phyloP scores from a whole-genome alignment of 1,140 invertebrate genomes.

The Caenorhabditis remanei region DNA sequence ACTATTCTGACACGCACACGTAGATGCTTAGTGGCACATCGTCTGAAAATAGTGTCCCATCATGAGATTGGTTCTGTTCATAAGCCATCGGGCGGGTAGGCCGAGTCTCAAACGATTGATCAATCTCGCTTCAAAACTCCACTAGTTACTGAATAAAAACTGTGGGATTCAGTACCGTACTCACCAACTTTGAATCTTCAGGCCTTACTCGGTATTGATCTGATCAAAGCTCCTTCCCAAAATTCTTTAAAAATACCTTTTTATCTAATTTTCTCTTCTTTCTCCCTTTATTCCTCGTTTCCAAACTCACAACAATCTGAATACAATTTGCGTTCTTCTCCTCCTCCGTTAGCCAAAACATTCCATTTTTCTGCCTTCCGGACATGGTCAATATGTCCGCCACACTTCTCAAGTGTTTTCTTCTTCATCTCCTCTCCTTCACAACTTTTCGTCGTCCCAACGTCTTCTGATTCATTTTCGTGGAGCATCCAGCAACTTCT shows the following conservation, averaged over 20 bases:
- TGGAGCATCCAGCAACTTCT: slow-evolving; percentile 10
- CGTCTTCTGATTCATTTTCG: not conserved
- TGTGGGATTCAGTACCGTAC: too few relatives aligned
- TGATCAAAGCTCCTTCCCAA: not conserved
- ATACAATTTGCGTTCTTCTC: slow-evolving; percentile 28
- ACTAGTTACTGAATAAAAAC: too few relatives aligned
- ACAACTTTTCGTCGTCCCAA: slow-evolving; percentile 33
- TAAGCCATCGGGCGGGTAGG: too few relatives aligned
- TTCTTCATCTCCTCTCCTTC: not conserved
- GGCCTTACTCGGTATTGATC: too few relatives aligned
- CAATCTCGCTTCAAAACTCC: too few relatives aligned
- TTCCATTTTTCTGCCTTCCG: slow-evolving; percentile 50
- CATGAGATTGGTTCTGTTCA: too few relatives aligned
- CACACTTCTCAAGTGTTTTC: slow-evolving; percentile 52
- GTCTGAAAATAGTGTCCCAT: not conserved
- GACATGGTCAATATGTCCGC: slow-evolving; percentile 44
- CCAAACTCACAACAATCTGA: slow-evolving; percentile 26
- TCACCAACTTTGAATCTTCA: too few relatives aligned
- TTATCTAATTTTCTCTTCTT: not conserved
- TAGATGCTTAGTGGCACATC: not conserved
- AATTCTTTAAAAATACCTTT: not conserved
- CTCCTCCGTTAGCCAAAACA: slow-evolving; percentile 10
- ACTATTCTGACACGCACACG: slow-evolving; percentile 41
- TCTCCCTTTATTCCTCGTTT: not conserved
- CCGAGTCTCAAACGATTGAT: too few relatives aligned